Percentiles rank a stretch among this genome's conserved stretches.
phyloP scores from a whole-genome alignment of 2,797 vertebrate genomes.

The Enteromius treurensis region DNA sequence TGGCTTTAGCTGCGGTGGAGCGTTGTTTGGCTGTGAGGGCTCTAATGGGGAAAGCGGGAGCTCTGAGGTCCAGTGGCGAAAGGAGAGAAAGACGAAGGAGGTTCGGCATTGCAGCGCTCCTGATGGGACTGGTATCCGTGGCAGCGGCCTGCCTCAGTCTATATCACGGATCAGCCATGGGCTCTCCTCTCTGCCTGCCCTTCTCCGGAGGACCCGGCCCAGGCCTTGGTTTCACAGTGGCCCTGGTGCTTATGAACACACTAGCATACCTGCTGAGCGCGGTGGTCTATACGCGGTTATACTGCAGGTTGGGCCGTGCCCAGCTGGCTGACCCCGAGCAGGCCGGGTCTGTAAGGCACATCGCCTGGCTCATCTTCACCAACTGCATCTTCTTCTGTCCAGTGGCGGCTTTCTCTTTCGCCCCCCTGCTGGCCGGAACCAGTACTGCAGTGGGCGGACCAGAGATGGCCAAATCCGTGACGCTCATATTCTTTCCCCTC shows the following conservation, averaged over 20 bases:
- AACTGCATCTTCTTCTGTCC: conserved; percentile 99
- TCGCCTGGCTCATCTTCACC: conserved; percentile 98
- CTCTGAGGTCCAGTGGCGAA: conserved; percentile 66
- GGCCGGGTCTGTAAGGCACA: conserved; percentile 88
- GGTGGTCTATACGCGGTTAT: conserved; percentile 91
- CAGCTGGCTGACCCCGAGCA: conserved; percentile 89
- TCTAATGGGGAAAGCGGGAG: conserved; percentile 82
- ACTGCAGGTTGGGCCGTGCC: conserved; percentile 91
- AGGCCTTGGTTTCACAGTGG: conserved; percentile 87
- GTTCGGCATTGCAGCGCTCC: conserved; percentile 79
- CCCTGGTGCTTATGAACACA: conserved; percentile 91
- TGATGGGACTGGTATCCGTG: conserved; percentile 82
- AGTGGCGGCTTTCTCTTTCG: conserved; percentile 95
- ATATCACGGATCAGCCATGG: conserved; percentile 74
- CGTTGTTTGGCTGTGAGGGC: conserved; percentile 86
- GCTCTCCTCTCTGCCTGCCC: conserved; percentile 93
- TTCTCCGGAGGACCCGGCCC: conserved; percentile 89
- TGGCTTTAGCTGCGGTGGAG: conserved; percentile 90
- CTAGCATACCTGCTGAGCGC: conserved; percentile 93
- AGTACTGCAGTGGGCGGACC: conserved; percentile 84
- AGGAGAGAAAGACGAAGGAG: conserved; percentile 73
- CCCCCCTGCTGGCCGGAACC: conserved; percentile 86
- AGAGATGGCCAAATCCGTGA: conserved; percentile 95
- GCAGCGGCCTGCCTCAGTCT: conserved; percentile 81
- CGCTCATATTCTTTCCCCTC: conserved; percentile 94